Evolutionary conservation across 35 echinoderm and acorn worm genomes (phyloP).

Genomic region (Eucidaris tribuloides): DNA sequence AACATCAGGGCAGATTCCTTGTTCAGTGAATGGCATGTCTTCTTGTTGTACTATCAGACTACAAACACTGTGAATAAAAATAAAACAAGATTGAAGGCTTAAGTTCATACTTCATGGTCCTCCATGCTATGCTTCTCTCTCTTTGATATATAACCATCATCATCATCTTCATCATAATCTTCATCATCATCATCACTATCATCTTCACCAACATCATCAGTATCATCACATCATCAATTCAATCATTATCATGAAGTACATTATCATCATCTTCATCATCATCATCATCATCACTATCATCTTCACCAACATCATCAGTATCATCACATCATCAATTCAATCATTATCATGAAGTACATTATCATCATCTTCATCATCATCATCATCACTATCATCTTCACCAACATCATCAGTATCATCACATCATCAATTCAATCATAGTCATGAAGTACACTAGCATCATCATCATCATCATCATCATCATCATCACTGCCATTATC

Average conservation of each 20-base stretch:
- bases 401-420: not conserved
- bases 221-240: not conserved
- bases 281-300: too few relatives aligned
- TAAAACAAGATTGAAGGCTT: too few relatives aligned
- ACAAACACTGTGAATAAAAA: too few relatives aligned
- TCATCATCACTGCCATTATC: not conserved
- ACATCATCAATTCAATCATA: not conserved
- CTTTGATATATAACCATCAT: not conserved
- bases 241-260: not conserved
- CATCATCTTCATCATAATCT: not conserved
- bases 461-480: constrained; percentile 5
- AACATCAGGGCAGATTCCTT: too few relatives aligned
- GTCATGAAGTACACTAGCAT: not conserved
- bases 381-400: not conserved
- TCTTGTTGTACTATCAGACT: too few relatives aligned
- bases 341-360: not conserved
- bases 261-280: too few relatives aligned
- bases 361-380: not conserved
- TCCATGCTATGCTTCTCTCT: too few relatives aligned
- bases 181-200: not conserved
- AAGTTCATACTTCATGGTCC: too few relatives aligned
- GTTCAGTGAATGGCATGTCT: too few relatives aligned
- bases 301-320: not conserved
- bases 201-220: not conserved
- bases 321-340: too few relatives aligned